phyloP scores from a whole-genome alignment of 2,888 invertebrate species.

The Tupiocoris notatus region DNA sequence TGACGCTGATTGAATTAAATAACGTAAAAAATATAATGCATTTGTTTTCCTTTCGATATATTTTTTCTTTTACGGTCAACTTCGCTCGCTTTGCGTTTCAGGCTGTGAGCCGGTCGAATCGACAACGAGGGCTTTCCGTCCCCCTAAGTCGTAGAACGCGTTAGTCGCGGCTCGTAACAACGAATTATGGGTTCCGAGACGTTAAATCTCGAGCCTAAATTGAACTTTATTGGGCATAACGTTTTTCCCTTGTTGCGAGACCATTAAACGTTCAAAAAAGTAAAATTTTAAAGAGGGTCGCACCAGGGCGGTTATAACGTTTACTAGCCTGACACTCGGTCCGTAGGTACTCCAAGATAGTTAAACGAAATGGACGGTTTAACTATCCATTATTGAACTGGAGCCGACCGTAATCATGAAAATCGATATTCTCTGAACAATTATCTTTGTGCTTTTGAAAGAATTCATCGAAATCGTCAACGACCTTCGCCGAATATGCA shows the following conservation, averaged over 20 bases:
- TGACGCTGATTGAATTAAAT: not conserved
- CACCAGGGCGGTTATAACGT: not conserved
- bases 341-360: no score
- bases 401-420: no score
- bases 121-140: not conserved
- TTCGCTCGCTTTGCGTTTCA: not conserved
- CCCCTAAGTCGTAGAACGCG: not conserved
- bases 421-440: no score
- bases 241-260: not conserved
- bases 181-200: not conserved
- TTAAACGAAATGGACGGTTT: no score
- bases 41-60: not conserved
- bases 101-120: not conserved
- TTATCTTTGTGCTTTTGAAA: no score
- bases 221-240: not conserved
- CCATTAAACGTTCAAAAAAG: not conserved
- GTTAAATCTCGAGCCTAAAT: not conserved
- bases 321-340: no score
- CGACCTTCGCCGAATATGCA: no score
- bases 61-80: not conserved
- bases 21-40: not conserved
- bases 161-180: not conserved
- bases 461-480: no score
- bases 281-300: not conserved
- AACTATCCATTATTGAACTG: no score